phyloP scores from a whole-genome alignment of 2,113 vertebrate species.

The Pterocles orientalis region DNA sequence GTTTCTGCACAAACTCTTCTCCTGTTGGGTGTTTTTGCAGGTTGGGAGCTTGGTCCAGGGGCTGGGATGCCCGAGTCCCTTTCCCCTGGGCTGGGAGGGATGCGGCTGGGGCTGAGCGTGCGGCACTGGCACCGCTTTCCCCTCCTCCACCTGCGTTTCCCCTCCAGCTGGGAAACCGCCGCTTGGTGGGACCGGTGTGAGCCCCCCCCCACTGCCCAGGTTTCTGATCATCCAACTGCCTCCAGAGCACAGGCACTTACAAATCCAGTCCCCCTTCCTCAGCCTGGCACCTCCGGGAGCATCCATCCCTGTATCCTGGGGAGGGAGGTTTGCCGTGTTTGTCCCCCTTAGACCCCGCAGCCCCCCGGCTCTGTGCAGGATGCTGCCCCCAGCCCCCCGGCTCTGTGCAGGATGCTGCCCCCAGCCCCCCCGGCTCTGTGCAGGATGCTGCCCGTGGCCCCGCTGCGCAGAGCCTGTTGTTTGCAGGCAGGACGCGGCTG shows the following conservation, averaged over 20 bases:
- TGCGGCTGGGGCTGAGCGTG: background rate
- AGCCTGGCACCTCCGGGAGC: background rate
- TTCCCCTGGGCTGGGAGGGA: background rate
- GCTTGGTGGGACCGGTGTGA: accelerated
- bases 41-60: background rate
- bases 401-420: no score
- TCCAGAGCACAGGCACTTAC: accelerated
- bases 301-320: no score
- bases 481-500: background rate
- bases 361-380: no score
- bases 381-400: no score
- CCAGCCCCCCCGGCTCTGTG: no score
- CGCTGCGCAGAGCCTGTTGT: background rate
- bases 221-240: no score
- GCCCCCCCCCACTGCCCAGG: accelerated
- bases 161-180: accelerated
- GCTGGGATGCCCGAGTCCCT: accelerated
- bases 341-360: background rate
- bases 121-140: background rate
- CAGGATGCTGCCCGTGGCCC: background rate
- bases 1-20: background rate
- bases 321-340: background rate
- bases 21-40: background rate
- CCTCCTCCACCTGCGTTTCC: background rate
- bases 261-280: background rate